phyloP scores from a whole-genome alignment of 2,797 vertebrate genomes.

The Saxicola maurus region DNA sequence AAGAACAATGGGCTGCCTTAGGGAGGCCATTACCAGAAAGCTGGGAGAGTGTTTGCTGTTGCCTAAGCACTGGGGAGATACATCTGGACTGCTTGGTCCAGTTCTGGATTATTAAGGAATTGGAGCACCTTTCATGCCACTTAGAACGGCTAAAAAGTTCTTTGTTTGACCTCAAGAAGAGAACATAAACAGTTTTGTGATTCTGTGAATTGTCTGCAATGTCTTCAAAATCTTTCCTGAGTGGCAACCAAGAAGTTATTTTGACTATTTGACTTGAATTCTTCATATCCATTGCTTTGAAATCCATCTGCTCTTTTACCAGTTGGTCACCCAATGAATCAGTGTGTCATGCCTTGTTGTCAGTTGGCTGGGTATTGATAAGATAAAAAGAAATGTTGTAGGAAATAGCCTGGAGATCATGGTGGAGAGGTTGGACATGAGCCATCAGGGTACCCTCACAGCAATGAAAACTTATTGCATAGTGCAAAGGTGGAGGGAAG shows the following conservation, averaged over 20 bases:
- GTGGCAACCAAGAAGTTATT: not conserved
- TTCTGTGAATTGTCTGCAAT: not conserved
- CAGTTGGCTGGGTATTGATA: not conserved
- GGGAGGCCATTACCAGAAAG: not conserved
- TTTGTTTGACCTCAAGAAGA: not conserved
- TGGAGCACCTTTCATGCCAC: not conserved
- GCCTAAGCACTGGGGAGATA: not conserved
- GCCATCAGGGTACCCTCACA: not conserved
- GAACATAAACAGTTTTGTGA: not conserved
- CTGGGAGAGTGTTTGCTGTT: not conserved
- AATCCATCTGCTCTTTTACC: not conserved
- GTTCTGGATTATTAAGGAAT: not conserved
- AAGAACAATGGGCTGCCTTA: not conserved
- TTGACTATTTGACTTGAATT: not conserved
- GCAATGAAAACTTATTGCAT: not conserved
- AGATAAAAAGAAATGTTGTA: not conserved
- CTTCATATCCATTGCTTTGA: not conserved
- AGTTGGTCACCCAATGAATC: not conserved
- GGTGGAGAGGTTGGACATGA: not conserved
- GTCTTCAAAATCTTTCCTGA: not conserved
- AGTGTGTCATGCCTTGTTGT: not conserved
- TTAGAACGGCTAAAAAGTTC: not conserved
- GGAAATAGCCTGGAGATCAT: not conserved
- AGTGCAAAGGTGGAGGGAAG: not conserved
- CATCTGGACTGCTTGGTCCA: not conserved